A percentile compares a stretch with the other conserved stretches of the same genome.
These are phyloP conservation scores for Homarus gammarus DNA, from an alignment of 2,888 invertebrate genomes.

Conservation along the genomic window DNA sequence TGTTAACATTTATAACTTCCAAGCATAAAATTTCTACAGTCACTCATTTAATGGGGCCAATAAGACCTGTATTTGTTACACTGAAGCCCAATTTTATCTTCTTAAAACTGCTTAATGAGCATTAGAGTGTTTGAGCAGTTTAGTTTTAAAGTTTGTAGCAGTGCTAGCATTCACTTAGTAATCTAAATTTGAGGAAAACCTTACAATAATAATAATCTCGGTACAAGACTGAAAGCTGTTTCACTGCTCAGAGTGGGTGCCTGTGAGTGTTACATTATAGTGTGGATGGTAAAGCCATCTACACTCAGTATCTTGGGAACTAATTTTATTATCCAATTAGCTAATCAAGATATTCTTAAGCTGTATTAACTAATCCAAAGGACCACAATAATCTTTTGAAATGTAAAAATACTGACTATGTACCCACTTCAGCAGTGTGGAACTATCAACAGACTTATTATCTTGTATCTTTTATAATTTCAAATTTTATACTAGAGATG, in stretches of 20 bases:
- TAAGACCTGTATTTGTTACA: neutral
- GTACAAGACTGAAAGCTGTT: neutral
- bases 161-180: constrained; percentile 6
- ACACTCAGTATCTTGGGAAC: neutral
- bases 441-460: neutral
- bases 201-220: constrained; percentile 3
- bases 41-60: neutral
- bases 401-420: neutral
- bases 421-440: neutral
- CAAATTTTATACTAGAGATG: neutral
- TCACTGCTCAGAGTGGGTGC: constrained; percentile 11
- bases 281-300: neutral
- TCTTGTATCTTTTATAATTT: neutral
- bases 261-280: neutral
- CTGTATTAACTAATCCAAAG: neutral
- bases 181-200: neutral
- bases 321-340: neutral
- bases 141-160: neutral
- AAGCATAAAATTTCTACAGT: neutral
- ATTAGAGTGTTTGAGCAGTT: neutral
- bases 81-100: neutral
- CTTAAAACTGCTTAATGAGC: neutral
- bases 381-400: neutral
- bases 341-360: too few relatives aligned
- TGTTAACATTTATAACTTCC: neutral